Evolutionary conservation across 92 coral and sea anemone species (phyloP).

Genomic region (Bergia sp.): DNA sequence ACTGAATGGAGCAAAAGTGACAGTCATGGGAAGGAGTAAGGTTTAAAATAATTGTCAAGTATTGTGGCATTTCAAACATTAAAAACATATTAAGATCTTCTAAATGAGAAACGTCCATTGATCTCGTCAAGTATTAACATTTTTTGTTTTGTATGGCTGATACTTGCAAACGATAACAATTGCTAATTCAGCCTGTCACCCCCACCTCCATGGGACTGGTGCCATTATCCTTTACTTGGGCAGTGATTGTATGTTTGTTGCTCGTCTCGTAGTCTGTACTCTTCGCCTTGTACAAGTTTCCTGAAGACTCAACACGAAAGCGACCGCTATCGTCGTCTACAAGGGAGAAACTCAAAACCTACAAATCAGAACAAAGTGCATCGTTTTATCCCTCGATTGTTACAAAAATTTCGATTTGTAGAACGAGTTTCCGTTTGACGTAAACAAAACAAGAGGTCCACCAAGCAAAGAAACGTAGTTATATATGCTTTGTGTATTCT

Average conservation of each 20-base stretch:
- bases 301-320: conserved; percentile 70
- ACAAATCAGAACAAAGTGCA: background rate
- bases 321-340: conserved; percentile 74
- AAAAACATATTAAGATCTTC: no score
- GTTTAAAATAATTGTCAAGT: no score
- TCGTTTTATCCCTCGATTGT: no score
- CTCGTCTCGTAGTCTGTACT: conserved; percentile 83
- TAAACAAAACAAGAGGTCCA: no score
- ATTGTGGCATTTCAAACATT: no score
- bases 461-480: background rate
- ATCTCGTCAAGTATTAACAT: background rate
- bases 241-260: conserved; percentile 67
- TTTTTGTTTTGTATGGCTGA: background rate
- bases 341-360: conserved; percentile 55
- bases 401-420: no score
- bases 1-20: no score
- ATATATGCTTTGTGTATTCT: background rate
- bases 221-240: conserved; percentile 81
- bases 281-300: conserved; percentile 80
- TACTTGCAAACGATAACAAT: background rate
- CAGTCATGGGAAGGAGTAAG: no score
- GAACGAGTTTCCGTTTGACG: no score
- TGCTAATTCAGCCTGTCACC: background rate
- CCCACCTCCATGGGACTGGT: conserved; percentile 61
- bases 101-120: no score